These are phyloP conservation scores for Drymodes brunneopygia DNA, from an alignment of 2,113 vertebrate species.

Conservation along the genomic window DNA sequence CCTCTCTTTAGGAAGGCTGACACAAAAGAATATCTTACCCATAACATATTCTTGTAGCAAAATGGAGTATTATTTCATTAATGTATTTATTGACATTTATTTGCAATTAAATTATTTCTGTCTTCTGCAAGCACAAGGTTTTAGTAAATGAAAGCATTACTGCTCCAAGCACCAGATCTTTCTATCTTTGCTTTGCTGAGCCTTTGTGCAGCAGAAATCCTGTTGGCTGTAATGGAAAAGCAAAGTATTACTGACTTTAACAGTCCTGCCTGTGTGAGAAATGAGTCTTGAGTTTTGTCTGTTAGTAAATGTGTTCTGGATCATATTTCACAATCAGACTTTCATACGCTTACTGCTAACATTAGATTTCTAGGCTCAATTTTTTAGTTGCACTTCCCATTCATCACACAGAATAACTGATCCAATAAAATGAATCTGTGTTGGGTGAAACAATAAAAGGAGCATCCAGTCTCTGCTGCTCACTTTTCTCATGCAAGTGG, in stretches of 20 bases:
- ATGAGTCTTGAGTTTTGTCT: constrained; percentile 50
- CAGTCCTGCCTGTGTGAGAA: constrained; percentile 54
- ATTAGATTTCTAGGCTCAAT: constrained; percentile 33
- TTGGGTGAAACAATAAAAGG: constrained; percentile 57
- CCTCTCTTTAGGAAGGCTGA: constrained; percentile 1
- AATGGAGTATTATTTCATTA: neutral
- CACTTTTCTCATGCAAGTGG: constrained; percentile 46
- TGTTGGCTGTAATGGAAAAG: constrained; percentile 28
- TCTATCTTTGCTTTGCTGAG: neutral
- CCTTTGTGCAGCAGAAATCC: constrained; percentile 36
- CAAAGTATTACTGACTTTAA: constrained; percentile 48
- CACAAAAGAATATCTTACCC: constrained; percentile 30
- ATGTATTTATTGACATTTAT: constrained; percentile 15
- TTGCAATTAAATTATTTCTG: constrained; percentile 25
- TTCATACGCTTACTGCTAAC: constrained; percentile 15
- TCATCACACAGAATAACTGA: constrained; percentile 55
- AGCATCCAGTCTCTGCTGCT: constrained; percentile 53
- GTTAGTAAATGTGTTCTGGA: constrained; percentile 49
- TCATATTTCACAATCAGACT: constrained; percentile 63
- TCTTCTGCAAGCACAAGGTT: neutral
- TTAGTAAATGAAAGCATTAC: neutral
- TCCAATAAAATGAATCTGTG: constrained; percentile 50
- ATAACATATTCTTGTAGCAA: neutral
- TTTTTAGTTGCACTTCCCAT: constrained; percentile 62
- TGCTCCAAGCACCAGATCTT: neutral